A percentile compares a stretch with the other conserved stretches of the same genome.
phyloP scores from a whole-genome alignment of 2,888 invertebrate species.

The Euclidia mi region DNA sequence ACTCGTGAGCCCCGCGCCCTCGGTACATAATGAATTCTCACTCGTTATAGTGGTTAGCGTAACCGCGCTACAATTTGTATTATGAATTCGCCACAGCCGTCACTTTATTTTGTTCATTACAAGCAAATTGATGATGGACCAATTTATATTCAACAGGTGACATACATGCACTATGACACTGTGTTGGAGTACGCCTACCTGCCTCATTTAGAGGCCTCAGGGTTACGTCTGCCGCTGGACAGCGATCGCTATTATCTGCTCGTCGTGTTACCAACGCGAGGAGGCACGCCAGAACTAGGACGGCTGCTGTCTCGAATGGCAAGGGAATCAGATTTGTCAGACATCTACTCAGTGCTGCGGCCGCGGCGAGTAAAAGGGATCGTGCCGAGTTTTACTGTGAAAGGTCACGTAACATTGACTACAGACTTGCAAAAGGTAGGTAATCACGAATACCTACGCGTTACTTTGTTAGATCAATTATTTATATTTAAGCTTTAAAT shows the following conservation, averaged over 20 bases:
- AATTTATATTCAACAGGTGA: slow-evolving; percentile 81
- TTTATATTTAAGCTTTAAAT: too few relatives aligned
- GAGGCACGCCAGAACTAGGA: slow-evolving; percentile 90
- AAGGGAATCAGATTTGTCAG: slow-evolving; percentile 90
- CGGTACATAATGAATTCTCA: slow-evolving; percentile 42
- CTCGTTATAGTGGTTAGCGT: slow-evolving; percentile 41
- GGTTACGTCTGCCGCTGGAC: slow-evolving; percentile 94
- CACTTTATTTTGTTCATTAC: slow-evolving; percentile 34
- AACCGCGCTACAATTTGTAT: slow-evolving; percentile 44
- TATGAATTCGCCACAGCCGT: slow-evolving; percentile 45
- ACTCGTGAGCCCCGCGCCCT: slow-evolving; percentile 32
- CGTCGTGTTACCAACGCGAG: slow-evolving; percentile 92
- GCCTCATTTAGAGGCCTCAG: slow-evolving; percentile 92
- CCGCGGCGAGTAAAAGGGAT: slow-evolving; percentile 93
- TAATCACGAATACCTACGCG: neutral
- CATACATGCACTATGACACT: slow-evolving; percentile 94
- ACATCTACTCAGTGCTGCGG: slow-evolving; percentile 92
- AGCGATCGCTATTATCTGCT: slow-evolving; percentile 94
- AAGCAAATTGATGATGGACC: slow-evolving; percentile 42
- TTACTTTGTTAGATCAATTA: too few relatives aligned
- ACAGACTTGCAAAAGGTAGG: slow-evolving; percentile 94
- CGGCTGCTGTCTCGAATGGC: slow-evolving; percentile 92
- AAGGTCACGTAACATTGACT: slow-evolving; percentile 95
- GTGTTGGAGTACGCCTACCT: slow-evolving; percentile 94
- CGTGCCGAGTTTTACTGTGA: slow-evolving; percentile 94